Base-by-base conservation (phyloP, 2,113 vertebrate genomes). In the Piaya cayana region DNA sequence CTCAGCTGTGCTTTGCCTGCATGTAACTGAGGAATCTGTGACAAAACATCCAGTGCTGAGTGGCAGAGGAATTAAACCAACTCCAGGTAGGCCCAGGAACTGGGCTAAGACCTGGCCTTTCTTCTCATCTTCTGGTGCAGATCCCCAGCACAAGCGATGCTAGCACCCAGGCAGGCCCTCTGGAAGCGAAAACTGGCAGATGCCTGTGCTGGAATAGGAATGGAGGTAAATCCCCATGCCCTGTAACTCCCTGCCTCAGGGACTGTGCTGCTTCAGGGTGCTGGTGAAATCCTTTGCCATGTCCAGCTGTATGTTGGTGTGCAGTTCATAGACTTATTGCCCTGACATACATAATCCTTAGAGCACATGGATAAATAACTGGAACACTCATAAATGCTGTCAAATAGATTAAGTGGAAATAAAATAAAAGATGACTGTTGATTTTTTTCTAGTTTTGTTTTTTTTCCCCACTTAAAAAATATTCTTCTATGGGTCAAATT, bases 121-220 rank as follows among this genome's bases (percentile, higher is more conserved):
- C 55, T 12, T 68, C 47, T 34, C 16, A 1, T 55, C 53, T 39
- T 32, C 23, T 22, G 1, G 0, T 47, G 32, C 14, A 49, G 81
- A 59, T 4, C 6, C 30, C 34, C 1, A 2, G 25, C 45, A 60
- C 0, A 1, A 15, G 36, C 11, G 9, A 21, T 14, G 2, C 17
- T 36, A 42, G 45, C 0, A 2, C 62, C 32, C 2, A 1, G 37
- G 10, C 53, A 53, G 52, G 23, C 39, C 11, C 59, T 84, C 42
- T 70, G 29, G 43, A 71, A 18, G 62, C 2, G 3, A 19, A 4
- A 27, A 64, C 32, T 6, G 12, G 7, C 9, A 39, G 20, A 5
- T 1, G 0, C 30, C 53, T 39, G 18, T 34, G n/a, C 29, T 0
- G 3, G 47, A 19, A 5, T 3, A 2, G 19, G 19, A 4, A 5